Conservation (phyloP, 2,113 vertebrate genomes). For the Cryptotis parvus region DNA sequence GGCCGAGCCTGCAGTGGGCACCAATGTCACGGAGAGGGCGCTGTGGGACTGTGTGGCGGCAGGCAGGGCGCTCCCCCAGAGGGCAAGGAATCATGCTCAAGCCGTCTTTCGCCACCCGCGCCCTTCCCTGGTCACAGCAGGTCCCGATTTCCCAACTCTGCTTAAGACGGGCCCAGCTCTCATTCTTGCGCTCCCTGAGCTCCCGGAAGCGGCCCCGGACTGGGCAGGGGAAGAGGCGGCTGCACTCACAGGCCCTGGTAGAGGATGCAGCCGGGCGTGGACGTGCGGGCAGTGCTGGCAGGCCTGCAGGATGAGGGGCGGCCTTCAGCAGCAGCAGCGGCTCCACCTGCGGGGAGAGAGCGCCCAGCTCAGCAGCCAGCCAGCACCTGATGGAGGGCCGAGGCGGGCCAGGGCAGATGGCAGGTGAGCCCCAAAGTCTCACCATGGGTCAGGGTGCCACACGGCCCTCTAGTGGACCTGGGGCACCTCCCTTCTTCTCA, state of each 20-base stretch:
- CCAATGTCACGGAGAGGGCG: too few species aligned
- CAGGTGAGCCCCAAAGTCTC: neutral
- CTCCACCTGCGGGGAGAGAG: conserved; percentile 90
- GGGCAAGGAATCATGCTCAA: too few species aligned
- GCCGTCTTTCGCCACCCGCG: too few species aligned
- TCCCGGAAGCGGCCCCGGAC: neutral
- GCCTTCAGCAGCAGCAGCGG: conserved; percentile 96
- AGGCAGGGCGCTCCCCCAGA: too few species aligned
- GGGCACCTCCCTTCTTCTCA: too few species aligned
- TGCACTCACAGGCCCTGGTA: conserved; percentile 91
- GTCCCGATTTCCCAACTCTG: too few species aligned
- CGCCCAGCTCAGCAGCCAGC: fast-evolving
- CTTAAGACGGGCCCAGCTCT: fast-evolving
- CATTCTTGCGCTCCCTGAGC: neutral
- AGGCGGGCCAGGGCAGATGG: fast-evolving
- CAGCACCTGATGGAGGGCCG: too few species aligned
- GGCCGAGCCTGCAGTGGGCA: too few species aligned
- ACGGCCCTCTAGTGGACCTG: too few species aligned
- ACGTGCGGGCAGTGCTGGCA: conserved; percentile 93
- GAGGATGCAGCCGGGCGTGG: conserved; percentile 93
- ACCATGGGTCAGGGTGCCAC: neutral
- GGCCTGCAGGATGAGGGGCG: conserved; percentile 95
- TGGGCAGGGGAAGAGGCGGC: fast-evolving
- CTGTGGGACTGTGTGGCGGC: too few species aligned
- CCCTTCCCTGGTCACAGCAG: neutral